Percentiles rank a stretch among this genome's conserved stretches.
Conservation (phyloP, 2,888 invertebrate genomes). For the Chironomus riparius region DNA sequence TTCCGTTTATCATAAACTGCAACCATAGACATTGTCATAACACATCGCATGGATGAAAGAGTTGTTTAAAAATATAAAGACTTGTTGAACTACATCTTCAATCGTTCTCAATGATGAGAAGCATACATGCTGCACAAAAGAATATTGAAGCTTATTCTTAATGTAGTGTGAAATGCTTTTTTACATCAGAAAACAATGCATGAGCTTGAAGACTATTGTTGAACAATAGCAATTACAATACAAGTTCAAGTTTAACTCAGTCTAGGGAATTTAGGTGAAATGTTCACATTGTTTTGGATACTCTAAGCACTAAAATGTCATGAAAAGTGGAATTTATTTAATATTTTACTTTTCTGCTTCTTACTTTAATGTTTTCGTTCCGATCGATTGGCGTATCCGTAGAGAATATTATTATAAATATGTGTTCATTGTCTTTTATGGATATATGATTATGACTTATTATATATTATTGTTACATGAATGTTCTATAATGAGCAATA, state of each 20-base stretch:
- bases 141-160: neutral
- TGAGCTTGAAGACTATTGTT: neutral
- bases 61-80: neutral
- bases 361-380: no score
- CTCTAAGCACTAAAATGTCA: neutral
- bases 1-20: neutral
- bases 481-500: no score
- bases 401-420: no score
- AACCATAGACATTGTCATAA: neutral
- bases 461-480: no score
- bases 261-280: neutral
- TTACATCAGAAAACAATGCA: neutral
- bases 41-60: neutral
- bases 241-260: neutral
- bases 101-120: neutral
- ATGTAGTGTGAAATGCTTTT: constrained; percentile 1
- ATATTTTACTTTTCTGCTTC: no score
- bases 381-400: no score
- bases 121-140: neutral
- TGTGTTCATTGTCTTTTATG: no score
- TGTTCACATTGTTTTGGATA: neutral
- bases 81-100: neutral
- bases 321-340: no score
- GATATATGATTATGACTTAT: no score
- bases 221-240: neutral